Conservation (phyloP, 2,888 invertebrate species). For the Ennomos quercinarius region DNA sequence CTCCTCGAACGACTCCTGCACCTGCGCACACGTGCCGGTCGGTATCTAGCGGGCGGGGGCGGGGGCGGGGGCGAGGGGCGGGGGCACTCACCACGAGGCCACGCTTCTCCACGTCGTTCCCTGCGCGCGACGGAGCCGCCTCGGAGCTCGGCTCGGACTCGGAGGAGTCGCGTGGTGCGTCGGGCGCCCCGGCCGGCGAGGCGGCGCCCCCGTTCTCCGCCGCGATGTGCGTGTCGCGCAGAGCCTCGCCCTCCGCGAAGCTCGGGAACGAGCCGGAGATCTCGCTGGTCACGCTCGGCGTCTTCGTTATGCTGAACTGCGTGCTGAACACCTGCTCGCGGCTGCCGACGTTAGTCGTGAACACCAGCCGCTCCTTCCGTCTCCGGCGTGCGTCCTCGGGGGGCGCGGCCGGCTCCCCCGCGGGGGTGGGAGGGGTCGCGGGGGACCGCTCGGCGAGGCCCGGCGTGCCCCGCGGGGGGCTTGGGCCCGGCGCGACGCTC, state of each 20-base stretch:
- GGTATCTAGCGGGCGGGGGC: neutral
- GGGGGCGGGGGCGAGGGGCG: neutral
- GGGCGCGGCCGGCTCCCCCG: slow-evolving; percentile 13
- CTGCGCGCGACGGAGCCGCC: slow-evolving; percentile 44
- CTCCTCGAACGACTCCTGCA: slow-evolving; percentile 94
- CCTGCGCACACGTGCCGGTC: slow-evolving; percentile 19
- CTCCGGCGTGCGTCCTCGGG: slow-evolving; percentile 45
- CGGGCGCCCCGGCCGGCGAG: slow-evolving; percentile 37
- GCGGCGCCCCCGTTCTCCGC: slow-evolving; percentile 24
- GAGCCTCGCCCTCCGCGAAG: slow-evolving; percentile 85
- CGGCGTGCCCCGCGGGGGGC: slow-evolving; percentile 18
- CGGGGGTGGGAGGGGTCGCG: slow-evolving; percentile 39
- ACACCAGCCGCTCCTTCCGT: slow-evolving; percentile 82
- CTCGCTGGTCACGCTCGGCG: slow-evolving; percentile 87
- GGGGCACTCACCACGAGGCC: slow-evolving; percentile 83
- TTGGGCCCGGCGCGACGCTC: slow-evolving; percentile 2
- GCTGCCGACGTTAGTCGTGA: slow-evolving; percentile 89
- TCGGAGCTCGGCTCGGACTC: slow-evolving; percentile 45
- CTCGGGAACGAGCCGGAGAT: slow-evolving; percentile 81
- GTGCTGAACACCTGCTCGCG: slow-evolving; percentile 89
- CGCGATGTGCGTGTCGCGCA: slow-evolving; percentile 35
- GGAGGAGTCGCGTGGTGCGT: slow-evolving; percentile 42
- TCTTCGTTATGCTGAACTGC: slow-evolving; percentile 87
- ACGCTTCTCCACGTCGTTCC: slow-evolving; percentile 88
- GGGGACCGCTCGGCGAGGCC: neutral